Conservation (phyloP, 2,797 vertebrate genomes). For the Threskiornis aethiopicus region DNA sequence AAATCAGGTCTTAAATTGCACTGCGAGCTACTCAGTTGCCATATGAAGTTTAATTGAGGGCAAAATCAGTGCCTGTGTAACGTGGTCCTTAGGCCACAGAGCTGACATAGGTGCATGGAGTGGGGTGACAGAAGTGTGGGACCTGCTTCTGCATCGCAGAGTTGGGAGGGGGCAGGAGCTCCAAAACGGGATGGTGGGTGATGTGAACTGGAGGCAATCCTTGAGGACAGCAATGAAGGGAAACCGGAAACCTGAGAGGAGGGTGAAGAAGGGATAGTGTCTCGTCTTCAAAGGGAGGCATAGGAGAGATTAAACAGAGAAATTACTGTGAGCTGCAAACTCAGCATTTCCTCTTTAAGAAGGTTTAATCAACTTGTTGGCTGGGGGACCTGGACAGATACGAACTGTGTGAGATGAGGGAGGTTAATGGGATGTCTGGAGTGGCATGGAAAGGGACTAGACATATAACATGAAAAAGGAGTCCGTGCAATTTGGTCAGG, state of each 20-base stretch:
- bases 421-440: neutral
- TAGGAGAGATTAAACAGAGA: neutral
- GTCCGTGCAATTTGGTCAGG: neutral
- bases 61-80: neutral
- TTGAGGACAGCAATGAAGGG: neutral
- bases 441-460: neutral
- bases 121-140: neutral
- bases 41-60: neutral
- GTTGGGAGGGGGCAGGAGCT: accelerated
- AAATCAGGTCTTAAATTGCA: neutral
- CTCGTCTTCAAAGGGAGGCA: neutral
- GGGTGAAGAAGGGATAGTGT: neutral
- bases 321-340: neutral
- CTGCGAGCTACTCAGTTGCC: neutral
- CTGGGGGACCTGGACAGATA: neutral
- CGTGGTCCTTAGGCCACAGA: neutral
- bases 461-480: neutral
- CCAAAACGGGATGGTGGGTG: neutral
- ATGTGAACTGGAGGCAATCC: neutral
- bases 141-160: accelerated
- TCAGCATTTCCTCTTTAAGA: slow-evolving; percentile 13
- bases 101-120: neutral
- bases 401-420: neutral
- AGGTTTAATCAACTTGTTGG: neutral
- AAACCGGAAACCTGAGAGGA: neutral